Conservation (phyloP, 2,113 vertebrate species). For the Trogon melanurus region DNA sequence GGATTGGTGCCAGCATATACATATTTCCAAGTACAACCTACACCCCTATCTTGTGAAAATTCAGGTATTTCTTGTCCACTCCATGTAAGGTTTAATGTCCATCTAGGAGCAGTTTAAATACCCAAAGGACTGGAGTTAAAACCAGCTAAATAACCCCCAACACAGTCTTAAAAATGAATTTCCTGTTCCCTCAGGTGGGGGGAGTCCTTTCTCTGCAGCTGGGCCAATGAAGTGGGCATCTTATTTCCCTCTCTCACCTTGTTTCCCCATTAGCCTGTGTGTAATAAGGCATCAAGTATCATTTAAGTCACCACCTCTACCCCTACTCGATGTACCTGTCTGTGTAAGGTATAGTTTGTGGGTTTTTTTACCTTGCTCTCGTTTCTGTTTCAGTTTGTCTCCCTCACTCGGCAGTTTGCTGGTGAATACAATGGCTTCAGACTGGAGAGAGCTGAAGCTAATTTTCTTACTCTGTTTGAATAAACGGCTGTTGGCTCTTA, state of each 20-base stretch:
- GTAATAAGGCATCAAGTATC: conserved; percentile 14
- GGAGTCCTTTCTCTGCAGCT: conserved; percentile 23
- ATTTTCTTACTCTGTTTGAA: conserved; percentile 23
- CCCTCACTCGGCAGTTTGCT: neutral
- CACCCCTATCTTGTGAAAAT: conserved; percentile 33
- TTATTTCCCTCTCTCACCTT: conserved; percentile 16
- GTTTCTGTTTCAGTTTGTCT: conserved; percentile 43
- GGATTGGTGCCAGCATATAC: neutral
- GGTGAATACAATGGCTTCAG: neutral
- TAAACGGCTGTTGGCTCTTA: conserved; percentile 20
- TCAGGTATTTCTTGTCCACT: neutral
- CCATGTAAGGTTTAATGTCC: neutral
- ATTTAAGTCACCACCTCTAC: conserved; percentile 17
- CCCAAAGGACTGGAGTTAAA: neutral
- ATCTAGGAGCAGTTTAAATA: conserved; percentile 22
- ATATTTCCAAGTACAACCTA: neutral
- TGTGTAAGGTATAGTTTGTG: neutral
- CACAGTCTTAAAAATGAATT: conserved; percentile 32
- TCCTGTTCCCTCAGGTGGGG: conserved; percentile 29
- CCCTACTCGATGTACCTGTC: neutral
- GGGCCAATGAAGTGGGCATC: neutral
- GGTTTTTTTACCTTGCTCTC: neutral
- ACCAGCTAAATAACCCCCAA: neutral
- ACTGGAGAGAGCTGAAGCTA: neutral
- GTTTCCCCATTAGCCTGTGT: neutral